Conservation (phyloP, 2,797 vertebrate species). For the Hippoglossus hippoglossus region DNA sequence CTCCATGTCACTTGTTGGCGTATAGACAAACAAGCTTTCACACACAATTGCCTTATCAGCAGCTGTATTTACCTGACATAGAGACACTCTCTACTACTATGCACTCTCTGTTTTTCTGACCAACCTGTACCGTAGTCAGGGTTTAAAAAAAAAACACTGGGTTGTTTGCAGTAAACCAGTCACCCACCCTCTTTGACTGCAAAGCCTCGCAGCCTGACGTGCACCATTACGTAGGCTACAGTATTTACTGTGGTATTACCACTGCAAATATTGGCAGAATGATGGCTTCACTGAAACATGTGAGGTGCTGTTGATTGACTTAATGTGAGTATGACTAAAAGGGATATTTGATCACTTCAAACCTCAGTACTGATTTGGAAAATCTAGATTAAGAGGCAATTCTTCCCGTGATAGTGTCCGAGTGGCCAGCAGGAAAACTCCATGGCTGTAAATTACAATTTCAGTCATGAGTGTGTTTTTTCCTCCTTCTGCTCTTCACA, state of each 20-base stretch:
- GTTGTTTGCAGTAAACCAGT: slow-evolving; percentile 75
- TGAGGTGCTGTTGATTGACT: slow-evolving; percentile 53
- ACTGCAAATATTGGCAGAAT: slow-evolving; percentile 82
- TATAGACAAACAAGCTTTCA: slow-evolving; percentile 14
- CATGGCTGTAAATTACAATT: background rate
- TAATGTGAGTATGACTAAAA: slow-evolving; percentile 4
- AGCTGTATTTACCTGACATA: slow-evolving; percentile 59
- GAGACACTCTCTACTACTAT: slow-evolving; percentile 40
- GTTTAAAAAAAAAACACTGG: slow-evolving; percentile 49
- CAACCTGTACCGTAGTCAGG: slow-evolving; percentile 49
- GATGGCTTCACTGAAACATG: slow-evolving; percentile 79
- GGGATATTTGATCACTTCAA: background rate
- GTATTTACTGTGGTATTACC: slow-evolving; percentile 65
- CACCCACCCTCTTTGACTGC: slow-evolving; percentile 34
- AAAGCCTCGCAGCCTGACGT: slow-evolving; percentile 26
- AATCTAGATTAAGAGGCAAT: slow-evolving; percentile 43
- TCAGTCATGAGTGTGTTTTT: too few species aligned
- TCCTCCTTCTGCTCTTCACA: too few species aligned
- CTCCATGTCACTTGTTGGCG: slow-evolving; percentile 12
- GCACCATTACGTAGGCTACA: slow-evolving; percentile 1
- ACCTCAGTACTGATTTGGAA: background rate
- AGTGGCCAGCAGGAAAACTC: background rate
- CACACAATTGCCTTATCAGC: slow-evolving; percentile 44
- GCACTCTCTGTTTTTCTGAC: slow-evolving; percentile 49
- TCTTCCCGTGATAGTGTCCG: background rate